phyloP scores from a whole-genome alignment of 1,140 invertebrate genomes.

The Atopsyche davidsoni region DNA sequence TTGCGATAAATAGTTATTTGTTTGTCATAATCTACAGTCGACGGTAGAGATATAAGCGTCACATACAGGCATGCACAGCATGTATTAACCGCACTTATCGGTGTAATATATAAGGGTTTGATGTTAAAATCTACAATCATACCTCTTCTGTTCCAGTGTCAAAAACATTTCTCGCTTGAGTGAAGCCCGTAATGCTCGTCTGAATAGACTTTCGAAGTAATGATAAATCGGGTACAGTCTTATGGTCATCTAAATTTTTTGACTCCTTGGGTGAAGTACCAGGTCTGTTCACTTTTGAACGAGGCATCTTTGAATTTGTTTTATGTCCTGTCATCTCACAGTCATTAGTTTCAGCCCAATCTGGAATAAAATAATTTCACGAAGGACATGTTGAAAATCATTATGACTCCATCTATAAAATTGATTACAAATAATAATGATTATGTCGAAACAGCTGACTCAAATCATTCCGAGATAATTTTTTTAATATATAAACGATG shows the following conservation, averaged over 20 bases:
- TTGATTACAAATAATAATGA: not conserved
- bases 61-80: no score
- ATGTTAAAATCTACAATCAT: no score
- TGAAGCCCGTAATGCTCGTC: constrained; percentile 55
- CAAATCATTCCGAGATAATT: no score
- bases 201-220: constrained; percentile 56
- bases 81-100: no score
- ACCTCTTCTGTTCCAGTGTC: constrained; percentile 58
- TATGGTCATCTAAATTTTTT: constrained; percentile 11
- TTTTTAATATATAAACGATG: no score
- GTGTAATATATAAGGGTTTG: no score
- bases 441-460: no score
- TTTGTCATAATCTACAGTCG: no score
- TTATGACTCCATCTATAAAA: not conserved
- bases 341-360: no score
- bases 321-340: constrained; percentile 44
- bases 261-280: constrained; percentile 23
- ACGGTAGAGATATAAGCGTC: no score
- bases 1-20: no score
- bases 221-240: constrained; percentile 49
- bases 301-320: constrained; percentile 40
- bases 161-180: constrained; percentile 54
- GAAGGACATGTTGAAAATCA: not conserved
- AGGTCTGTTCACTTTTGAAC: constrained; percentile 31
- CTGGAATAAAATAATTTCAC: no score